Evolutionary conservation across 30 jellyfish, hydroid and myxozoan species (phyloP).

Genomic region (Sanderia malayensis): DNA sequence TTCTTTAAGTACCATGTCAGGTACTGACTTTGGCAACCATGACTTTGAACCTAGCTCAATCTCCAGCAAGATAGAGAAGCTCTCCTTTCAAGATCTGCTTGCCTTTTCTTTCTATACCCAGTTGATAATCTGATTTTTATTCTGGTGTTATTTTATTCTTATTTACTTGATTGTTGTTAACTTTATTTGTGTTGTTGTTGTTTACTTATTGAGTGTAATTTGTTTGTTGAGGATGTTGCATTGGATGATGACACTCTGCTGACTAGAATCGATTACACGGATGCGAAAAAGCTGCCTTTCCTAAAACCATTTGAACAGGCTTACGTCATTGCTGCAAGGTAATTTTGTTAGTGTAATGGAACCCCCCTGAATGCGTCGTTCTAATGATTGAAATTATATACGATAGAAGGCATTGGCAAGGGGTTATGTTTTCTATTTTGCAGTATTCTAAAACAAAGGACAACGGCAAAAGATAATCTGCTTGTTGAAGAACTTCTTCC

Average conservation of each 20-base stretch:
- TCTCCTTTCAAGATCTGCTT: too few species aligned
- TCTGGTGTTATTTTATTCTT: too few species aligned
- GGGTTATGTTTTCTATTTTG: not conserved
- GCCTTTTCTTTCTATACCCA: too few species aligned
- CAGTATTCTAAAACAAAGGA: constrained; percentile 19
- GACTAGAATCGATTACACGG: constrained; percentile 50
- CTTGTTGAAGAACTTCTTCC: constrained; percentile 72
- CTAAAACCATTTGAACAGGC: constrained; percentile 73
- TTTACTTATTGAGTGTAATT: too few species aligned
- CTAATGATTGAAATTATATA: too few species aligned
- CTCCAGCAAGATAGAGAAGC: constrained; percentile 21
- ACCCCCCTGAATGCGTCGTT: too few species aligned
- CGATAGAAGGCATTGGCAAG: too few species aligned
- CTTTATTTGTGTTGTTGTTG: too few species aligned
- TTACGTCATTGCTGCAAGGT: constrained; percentile 64
- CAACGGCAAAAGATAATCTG: constrained; percentile 67
- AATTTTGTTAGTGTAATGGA: too few species aligned
- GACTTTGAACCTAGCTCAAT: not conserved
- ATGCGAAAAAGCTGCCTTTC: constrained; percentile 20
- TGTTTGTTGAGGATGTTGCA: constrained; percentile 62
- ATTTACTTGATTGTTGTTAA: too few species aligned
- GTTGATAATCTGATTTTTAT: too few species aligned
- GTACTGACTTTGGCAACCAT: constrained; percentile 34
- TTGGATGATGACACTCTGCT: constrained; percentile 76
- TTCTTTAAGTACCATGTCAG: not conserved